Percentiles rank a stretch among this genome's conserved stretches.
These are phyloP conservation scores for Drosophila greeni DNA, from an alignment of 2,888 invertebrate species.

Conservation along the genomic window DNA sequence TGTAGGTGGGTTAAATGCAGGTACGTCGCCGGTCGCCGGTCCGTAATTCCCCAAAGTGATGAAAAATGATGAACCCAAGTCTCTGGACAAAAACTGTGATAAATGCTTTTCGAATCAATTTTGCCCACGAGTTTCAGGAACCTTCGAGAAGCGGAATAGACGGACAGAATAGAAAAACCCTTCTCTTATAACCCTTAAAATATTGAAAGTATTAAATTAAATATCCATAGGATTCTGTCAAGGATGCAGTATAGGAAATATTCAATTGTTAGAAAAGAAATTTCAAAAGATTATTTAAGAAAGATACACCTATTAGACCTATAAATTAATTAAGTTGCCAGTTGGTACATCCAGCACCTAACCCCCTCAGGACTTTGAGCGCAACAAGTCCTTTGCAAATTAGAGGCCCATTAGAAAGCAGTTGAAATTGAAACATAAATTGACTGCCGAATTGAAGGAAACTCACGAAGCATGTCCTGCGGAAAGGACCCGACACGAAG, in stretches of 20 bases:
- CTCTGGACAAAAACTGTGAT: constrained; percentile 25
- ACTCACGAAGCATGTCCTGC: constrained; percentile 54
- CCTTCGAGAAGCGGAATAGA: constrained; percentile 24
- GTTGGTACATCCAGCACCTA: not conserved
- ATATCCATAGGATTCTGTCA: not conserved
- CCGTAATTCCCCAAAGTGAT: constrained; percentile 55
- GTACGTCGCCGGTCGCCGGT: not conserved
- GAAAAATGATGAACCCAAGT: constrained; percentile 5
- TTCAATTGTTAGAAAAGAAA: too few relatives aligned
- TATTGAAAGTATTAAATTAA: not conserved
- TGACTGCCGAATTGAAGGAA: constrained; percentile 44
- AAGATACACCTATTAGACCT: not conserved
- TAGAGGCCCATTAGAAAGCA: not conserved
- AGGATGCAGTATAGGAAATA: not conserved
- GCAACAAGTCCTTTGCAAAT: constrained; percentile 56
- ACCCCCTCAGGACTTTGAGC: constrained; percentile 21
- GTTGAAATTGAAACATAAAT: constrained; percentile 41
- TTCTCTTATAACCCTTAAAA: not conserved
- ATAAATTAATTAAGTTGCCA: not conserved
- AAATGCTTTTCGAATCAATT: constrained; percentile 28
- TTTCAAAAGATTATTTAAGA: not conserved
- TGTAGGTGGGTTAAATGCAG: constrained; percentile 13
- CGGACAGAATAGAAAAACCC: not conserved
- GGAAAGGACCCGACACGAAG: constrained; percentile 19
- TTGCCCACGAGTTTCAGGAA: constrained; percentile 6